Conservation (phyloP, 2,797 vertebrate genomes). For the Dallia pectoralis region DNA sequence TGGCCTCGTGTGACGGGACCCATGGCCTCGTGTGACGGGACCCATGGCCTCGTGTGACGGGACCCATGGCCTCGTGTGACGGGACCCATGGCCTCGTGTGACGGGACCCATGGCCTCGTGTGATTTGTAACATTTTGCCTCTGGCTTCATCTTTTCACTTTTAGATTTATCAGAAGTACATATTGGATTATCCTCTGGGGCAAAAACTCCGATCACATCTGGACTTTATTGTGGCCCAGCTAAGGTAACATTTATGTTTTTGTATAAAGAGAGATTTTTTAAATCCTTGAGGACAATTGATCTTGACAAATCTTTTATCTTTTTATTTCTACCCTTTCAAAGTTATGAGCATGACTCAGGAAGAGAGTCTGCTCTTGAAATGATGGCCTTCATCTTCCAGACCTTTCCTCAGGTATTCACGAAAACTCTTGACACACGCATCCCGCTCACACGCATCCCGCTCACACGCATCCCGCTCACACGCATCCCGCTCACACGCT, state of each 20-base stretch:
- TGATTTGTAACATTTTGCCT: slow-evolving; percentile 2
- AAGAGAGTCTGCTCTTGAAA: slow-evolving; percentile 90
- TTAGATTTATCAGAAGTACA: slow-evolving; percentile 93
- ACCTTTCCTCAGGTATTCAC: slow-evolving; percentile 84
- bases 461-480: neutral
- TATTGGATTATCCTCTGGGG: slow-evolving; percentile 95
- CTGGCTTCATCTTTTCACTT: neutral
- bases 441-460: neutral
- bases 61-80: too few species aligned
- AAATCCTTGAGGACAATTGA: neutral
- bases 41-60: too few species aligned
- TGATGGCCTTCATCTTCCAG: slow-evolving; percentile 88
- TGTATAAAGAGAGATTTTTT: neutral
- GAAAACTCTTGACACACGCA: neutral
- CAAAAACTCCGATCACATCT: slow-evolving; percentile 84
- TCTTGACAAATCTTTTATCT: neutral
- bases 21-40: too few species aligned
- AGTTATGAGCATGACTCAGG: slow-evolving; percentile 93
- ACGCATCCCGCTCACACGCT: neutral
- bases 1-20: too few species aligned
- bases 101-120: too few species aligned
- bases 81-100: too few species aligned
- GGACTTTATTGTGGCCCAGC: slow-evolving; percentile 90
- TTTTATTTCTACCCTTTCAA: slow-evolving; percentile 9
- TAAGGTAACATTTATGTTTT: slow-evolving; percentile 63